Evolutionary conservation across 2,113 vertebrate species (phyloP).

Genomic region (Camarhynchus parvulus): DNA sequence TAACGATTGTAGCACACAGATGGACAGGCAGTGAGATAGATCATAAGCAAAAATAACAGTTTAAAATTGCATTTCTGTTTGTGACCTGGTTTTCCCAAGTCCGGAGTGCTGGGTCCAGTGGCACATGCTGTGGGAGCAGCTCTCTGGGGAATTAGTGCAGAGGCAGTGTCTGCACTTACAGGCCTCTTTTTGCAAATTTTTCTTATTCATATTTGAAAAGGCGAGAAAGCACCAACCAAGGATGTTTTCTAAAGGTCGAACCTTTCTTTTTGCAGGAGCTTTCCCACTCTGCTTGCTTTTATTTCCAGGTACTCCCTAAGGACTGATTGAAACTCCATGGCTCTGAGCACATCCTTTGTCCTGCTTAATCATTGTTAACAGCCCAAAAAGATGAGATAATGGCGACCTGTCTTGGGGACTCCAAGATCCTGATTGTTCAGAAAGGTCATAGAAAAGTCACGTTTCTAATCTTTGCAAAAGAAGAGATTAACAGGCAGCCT

Average conservation of each 20-base stretch:
- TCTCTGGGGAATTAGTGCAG: neutral
- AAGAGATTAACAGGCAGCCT: slow-evolving; percentile 50
- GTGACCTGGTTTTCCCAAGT: slow-evolving; percentile 2
- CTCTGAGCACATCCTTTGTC: slow-evolving; percentile 39
- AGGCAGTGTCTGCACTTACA: neutral
- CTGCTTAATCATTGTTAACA: slow-evolving; percentile 46
- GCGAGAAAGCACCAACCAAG: neutral
- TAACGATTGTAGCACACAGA: neutral
- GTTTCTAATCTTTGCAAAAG: slow-evolving; percentile 42
- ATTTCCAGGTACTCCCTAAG: slow-evolving; percentile 20
- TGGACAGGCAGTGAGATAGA: neutral
- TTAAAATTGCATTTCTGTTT: neutral
- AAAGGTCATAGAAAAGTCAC: slow-evolving; percentile 61
- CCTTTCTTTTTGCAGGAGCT: slow-evolving; percentile 20
- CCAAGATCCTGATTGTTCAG: slow-evolving; percentile 47
- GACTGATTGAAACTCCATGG: neutral
- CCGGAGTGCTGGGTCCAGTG: neutral
- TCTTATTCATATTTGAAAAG: slow-evolving; percentile 34
- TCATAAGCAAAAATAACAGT: slow-evolving; percentile 1
- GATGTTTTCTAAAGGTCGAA: slow-evolving; percentile 41
- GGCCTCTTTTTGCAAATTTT: slow-evolving; percentile 33
- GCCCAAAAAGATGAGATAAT: slow-evolving; percentile 50
- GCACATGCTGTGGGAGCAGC: neutral
- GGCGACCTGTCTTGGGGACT: slow-evolving; percentile 22
- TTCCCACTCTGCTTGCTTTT: slow-evolving; percentile 34